These are phyloP conservation scores for Leptopilina syphax DNA, from an alignment of 2,888 invertebrate genomes.

Conservation along the genomic window DNA sequence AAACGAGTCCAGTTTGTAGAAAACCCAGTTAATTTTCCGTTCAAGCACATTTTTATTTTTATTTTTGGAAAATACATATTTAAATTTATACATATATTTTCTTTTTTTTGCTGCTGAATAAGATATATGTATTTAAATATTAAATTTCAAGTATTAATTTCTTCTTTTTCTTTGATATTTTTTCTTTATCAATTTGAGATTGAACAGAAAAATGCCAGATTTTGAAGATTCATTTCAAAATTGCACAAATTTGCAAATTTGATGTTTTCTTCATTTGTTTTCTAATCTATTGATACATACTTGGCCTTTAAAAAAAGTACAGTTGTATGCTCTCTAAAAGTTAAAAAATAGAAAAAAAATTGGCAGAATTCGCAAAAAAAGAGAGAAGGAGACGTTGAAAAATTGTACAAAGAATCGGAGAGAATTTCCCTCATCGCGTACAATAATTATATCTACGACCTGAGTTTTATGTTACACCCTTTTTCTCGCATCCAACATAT, in stretches of 20 bases:
- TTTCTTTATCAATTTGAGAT: slow-evolving; percentile 9
- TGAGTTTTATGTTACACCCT: slow-evolving; percentile 51
- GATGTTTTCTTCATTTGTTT: slow-evolving; percentile 17
- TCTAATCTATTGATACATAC: slow-evolving; percentile 39
- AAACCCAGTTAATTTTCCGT: slow-evolving; percentile 27
- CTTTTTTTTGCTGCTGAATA: background rate
- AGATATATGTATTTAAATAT: no score
- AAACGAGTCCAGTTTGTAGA: slow-evolving; percentile 30
- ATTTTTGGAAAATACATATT: slow-evolving; percentile 27
- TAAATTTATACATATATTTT: slow-evolving; percentile 40
- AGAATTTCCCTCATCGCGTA: slow-evolving; percentile 36
- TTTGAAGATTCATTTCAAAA: slow-evolving; percentile 33
- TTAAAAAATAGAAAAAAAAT: slow-evolving; percentile 38
- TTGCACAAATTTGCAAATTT: slow-evolving; percentile 30
- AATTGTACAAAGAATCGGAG: slow-evolving; percentile 35
- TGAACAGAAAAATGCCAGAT: slow-evolving; percentile 14
- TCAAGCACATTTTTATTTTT: slow-evolving; percentile 43
- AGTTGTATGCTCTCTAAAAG: slow-evolving; percentile 31
- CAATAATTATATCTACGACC: slow-evolving; percentile 48
- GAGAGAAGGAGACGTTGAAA: slow-evolving; percentile 36
- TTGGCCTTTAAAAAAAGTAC: slow-evolving; percentile 37
- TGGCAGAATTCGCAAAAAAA: slow-evolving; percentile 21
- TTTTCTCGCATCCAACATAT: slow-evolving; percentile 44
- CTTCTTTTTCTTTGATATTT: slow-evolving; percentile 23
- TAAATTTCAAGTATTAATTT: slow-evolving; percentile 23